Base-by-base conservation (phyloP, 2,888 invertebrate species). In the Cecidostiba fungosa region DNA sequence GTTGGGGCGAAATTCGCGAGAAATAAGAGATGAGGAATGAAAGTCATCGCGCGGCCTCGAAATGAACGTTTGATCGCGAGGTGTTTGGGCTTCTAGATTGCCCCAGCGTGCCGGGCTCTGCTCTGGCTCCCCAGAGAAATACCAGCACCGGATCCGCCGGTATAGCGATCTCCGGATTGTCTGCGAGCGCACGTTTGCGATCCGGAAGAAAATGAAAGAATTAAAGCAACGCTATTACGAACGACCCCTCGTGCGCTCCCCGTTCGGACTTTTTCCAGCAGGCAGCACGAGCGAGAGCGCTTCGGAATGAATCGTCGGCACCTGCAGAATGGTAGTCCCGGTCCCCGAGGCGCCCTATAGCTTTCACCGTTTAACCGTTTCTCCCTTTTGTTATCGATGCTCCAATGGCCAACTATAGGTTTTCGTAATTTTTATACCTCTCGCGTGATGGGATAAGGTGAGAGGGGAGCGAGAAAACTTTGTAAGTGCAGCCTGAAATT, bases 131-230 rank as follows among this genome's bases (percentile, higher is more conserved):
- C 88, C 79, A 50, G 90, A 89, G 89, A 90, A 89, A 89, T 89
- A 89, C 89, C 54, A 59, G 19, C 19, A 2, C 19, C 50, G 19
- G 19, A 19, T 16, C 50, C 50, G 19, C 50, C 78, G 72, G 80
- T 77, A n/a, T n/a, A 10, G 88, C 88, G 89, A 89, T 87, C 81
- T 88, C 85, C 83, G 88, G 88, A 89, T 88, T 88, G 88, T 89
- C 89, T 89, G 88, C 79, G 82, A 32, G 78, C 43, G 39, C 72
- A 23, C 72, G 72, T 39, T 43, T 43, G 23, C 72, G 76, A 54
- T 54, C 70, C 77, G 82, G 47, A 80, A 80, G 86, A 84, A 87
- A 86, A 87, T 82, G 85, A 84, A 86, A 84, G 86, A 89, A 89
- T 89, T 87, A 88, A 88, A 88, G 86, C 87, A 87, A 84, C 80